Conservation (phyloP, 2,113 vertebrate genomes). For the Calyptommatus sinebrachiatus region DNA sequence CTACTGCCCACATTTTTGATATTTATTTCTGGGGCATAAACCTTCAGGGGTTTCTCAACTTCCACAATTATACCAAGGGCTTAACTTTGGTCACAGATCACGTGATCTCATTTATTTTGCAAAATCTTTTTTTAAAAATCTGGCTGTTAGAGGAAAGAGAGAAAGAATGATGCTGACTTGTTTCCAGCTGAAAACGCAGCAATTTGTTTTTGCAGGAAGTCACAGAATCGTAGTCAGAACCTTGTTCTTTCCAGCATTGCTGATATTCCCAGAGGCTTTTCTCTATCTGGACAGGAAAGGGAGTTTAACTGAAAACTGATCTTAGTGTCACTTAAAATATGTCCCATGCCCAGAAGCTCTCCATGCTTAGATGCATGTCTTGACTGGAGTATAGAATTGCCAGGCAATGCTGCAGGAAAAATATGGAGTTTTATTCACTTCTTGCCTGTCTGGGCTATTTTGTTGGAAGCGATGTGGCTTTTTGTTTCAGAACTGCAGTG, state of each 20-base stretch:
- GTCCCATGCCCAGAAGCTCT: slow-evolving; percentile 28
- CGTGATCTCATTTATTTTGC: not conserved
- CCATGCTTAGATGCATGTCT: not conserved
- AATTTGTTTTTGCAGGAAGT: slow-evolving; percentile 33
- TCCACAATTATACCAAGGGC: not conserved
- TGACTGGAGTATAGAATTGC: not conserved
- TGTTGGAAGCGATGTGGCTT: not conserved
- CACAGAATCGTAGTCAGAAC: slow-evolving; percentile 38
- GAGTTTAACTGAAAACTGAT: slow-evolving; percentile 47
- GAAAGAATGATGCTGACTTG: not conserved
- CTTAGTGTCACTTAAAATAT: slow-evolving; percentile 53
- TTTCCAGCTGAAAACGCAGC: slow-evolving; percentile 28
- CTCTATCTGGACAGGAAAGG: slow-evolving; percentile 34
- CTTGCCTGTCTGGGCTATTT: fast-evolving
- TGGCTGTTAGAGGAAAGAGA: no score
- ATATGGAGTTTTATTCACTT: slow-evolving; percentile 1
- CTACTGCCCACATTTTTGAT: not conserved
- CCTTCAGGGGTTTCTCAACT: not conserved
- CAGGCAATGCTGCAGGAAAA: not conserved
- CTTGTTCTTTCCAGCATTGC: not conserved
- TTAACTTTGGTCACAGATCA: not conserved
- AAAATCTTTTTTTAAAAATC: not conserved
- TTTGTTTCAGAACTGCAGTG: not conserved
- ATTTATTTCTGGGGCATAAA: not conserved
- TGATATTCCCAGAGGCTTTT: slow-evolving; percentile 35